phyloP scores from a whole-genome alignment of 1,140 invertebrate species.

The Drosophila sproati region DNA sequence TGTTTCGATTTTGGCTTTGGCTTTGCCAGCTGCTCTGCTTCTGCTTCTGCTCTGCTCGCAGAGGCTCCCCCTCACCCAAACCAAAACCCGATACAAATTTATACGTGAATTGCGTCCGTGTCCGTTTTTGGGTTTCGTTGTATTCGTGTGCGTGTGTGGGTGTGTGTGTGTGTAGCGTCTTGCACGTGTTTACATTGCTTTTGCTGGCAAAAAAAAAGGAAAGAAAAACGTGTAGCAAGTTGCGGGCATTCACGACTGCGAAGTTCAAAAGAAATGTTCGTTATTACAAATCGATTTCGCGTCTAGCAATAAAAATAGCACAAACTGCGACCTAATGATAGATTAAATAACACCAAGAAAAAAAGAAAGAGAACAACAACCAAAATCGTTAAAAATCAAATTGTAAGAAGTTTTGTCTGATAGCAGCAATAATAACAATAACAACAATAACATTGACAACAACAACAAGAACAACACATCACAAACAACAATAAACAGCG shows the following conservation, averaged over 20 bases:
- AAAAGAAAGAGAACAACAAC: constrained; percentile 9
- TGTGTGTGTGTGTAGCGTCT: constrained; percentile 36
- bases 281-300: constrained; percentile 73
- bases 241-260: constrained; percentile 48
- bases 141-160: constrained; percentile 13
- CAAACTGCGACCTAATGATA: constrained; percentile 62
- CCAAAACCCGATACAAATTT: constrained; percentile 67
- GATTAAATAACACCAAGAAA: constrained; percentile 62
- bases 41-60: constrained; percentile 17
- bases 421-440: constrained; percentile 51
- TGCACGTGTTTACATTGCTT: constrained; percentile 63
- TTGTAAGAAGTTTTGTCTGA: constrained; percentile 64
- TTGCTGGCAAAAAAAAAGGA: constrained; percentile 43
- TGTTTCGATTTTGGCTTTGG: constrained; percentile 62
- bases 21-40: constrained; percentile 2
- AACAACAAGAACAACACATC: constrained; percentile 23
- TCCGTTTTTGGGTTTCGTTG: constrained; percentile 23
- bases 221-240: constrained; percentile 56
- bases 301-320: constrained; percentile 66
- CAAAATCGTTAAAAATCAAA: constrained; percentile 29
- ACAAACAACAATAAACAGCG: constrained; percentile 34
- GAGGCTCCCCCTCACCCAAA: constrained; percentile 8
- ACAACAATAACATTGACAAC: constrained; percentile 24
- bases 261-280: constrained; percentile 66
- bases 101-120: constrained; percentile 51